Percentiles rank a stretch among this genome's conserved stretches.
These are phyloP conservation scores for Drosophila tropicalis DNA, from an alignment of 1,140 invertebrate genomes.

Conservation along the genomic window DNA sequence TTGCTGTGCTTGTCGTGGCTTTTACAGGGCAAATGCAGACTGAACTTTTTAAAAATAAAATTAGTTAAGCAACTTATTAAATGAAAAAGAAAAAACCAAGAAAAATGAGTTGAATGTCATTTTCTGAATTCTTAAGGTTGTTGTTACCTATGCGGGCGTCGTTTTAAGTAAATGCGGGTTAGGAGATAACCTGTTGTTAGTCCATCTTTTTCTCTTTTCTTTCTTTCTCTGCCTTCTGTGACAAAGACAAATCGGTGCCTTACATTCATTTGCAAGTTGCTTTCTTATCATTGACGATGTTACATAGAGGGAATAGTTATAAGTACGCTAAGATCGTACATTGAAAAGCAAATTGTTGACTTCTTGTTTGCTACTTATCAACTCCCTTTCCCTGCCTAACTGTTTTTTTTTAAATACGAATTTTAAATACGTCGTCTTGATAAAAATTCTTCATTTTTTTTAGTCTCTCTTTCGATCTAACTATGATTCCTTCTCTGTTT, in stretches of 20 bases:
- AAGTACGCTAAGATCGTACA: no score
- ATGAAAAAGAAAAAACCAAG: constrained; percentile 52
- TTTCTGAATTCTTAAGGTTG: neutral
- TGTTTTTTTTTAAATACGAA: constrained; percentile 46
- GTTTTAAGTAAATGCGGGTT: constrained; percentile 53
- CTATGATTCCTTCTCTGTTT: neutral
- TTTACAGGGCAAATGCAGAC: constrained; percentile 51
- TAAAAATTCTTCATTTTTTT: constrained; percentile 58
- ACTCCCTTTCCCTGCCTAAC: neutral
- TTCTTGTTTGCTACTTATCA: constrained; percentile 51
- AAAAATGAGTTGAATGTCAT: constrained; percentile 36
- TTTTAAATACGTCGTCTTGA: constrained; percentile 76
- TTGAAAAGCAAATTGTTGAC: constrained; percentile 38
- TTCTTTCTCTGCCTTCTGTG: constrained; percentile 15
- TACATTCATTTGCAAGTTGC: constrained; percentile 46
- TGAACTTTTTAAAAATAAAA: constrained; percentile 74
- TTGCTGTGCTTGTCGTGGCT: constrained; percentile 31
- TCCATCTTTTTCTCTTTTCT: constrained; percentile 18
- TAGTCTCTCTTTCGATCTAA: constrained; percentile 3
- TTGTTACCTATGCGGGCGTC: constrained; percentile 56
- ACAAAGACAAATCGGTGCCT: constrained; percentile 73
- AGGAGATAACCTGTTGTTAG: constrained; percentile 63
- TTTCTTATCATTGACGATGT: constrained; percentile 4
- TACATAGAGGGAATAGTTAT: no score
- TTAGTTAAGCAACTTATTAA: constrained; percentile 73